These are phyloP conservation scores for Cochlearius cochlearius DNA, from an alignment of 2,113 vertebrate species.

Conservation along the genomic window DNA sequence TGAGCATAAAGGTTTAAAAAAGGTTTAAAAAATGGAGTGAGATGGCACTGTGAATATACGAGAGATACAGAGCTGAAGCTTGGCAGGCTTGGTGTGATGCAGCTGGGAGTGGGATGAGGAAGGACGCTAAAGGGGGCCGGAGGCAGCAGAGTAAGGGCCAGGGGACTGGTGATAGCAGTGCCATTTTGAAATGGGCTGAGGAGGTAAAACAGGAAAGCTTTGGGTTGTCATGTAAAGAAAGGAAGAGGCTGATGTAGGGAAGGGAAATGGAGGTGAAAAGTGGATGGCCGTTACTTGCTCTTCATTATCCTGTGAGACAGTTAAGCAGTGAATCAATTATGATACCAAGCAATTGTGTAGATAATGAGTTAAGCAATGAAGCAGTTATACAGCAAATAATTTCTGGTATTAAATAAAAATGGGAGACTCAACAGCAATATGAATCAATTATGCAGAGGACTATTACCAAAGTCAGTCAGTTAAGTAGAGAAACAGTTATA, in stretches of 20 bases:
- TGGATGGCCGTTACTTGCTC: neutral
- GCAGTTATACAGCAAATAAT: slow-evolving; percentile 23
- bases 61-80: neutral
- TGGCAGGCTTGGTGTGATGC: neutral
- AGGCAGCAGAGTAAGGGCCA: neutral
- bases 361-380: slow-evolving; percentile 59
- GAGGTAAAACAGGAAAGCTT: neutral
- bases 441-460: slow-evolving; percentile 53
- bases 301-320: slow-evolving; percentile 5
- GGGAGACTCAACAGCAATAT: slow-evolving; percentile 49
- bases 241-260: neutral
- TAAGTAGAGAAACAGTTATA: slow-evolving; percentile 34
- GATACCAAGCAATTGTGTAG: slow-evolving; percentile 22
- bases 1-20: neutral
- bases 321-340: slow-evolving; percentile 42
- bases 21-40: neutral
- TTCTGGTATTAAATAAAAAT: slow-evolving; percentile 60
- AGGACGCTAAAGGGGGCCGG: neutral
- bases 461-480: slow-evolving; percentile 21
- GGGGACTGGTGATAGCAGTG: neutral
- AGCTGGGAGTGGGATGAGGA: neutral
- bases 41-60: fast-evolving
- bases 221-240: neutral
- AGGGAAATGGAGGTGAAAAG: neutral
- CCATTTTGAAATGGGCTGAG: neutral